phyloP scores from a whole-genome alignment of 92 coral and sea anemone species.

The Epizoanthus scotinus region DNA sequence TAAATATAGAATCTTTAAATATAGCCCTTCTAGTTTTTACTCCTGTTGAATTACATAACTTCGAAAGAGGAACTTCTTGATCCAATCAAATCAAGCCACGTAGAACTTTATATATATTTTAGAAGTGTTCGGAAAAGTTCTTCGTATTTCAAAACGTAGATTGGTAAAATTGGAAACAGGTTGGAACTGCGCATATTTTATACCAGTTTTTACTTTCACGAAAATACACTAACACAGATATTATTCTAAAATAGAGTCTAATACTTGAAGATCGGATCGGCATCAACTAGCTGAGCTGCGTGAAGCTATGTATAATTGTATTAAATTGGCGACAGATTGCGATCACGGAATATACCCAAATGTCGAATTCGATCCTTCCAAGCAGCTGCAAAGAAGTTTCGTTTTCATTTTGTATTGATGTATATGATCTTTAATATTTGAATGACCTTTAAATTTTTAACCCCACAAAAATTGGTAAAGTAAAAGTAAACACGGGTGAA shows the following conservation, averaged over 20 bases:
- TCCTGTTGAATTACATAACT: too few species aligned
- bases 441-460: background rate
- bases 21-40: background rate
- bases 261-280: too few species aligned
- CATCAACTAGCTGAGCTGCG: too few species aligned
- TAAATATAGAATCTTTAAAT: background rate
- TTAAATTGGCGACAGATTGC: too few species aligned
- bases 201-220: too few species aligned
- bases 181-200: too few species aligned
- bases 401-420: background rate
- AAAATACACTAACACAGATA: too few species aligned
- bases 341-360: too few species aligned
- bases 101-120: background rate
- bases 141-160: too few species aligned
- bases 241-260: too few species aligned
- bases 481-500: constrained; percentile 5
- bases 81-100: constrained; percentile 9
- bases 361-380: background rate
- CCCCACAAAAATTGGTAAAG: background rate
- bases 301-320: too few species aligned
- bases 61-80: background rate
- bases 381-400: background rate
- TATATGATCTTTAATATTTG: background rate
- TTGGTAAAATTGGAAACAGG: too few species aligned
- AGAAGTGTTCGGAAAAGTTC: background rate